These are phyloP conservation scores for Strix aluco DNA, from an alignment of 2,113 vertebrate genomes.

Conservation along the genomic window DNA sequence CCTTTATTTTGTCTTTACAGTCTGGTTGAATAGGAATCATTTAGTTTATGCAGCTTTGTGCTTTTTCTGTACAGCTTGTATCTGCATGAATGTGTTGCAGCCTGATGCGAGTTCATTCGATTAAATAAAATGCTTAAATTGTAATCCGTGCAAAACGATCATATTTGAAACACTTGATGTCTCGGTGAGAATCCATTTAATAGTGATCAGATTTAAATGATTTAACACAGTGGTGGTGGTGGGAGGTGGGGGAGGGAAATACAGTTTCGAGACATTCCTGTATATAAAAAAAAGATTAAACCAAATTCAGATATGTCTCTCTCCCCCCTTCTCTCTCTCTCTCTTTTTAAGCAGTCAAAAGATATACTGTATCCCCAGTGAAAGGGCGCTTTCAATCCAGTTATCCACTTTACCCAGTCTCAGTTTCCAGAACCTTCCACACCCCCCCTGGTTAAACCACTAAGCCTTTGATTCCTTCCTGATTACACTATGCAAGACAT, in stretches of 20 bases:
- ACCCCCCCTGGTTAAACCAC: slow-evolving; percentile 69
- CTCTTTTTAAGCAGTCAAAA: slow-evolving; percentile 22
- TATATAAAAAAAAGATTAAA: slow-evolving; percentile 73
- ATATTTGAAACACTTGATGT: slow-evolving; percentile 72
- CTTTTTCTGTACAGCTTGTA: slow-evolving; percentile 56
- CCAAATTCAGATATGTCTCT: slow-evolving; percentile 73
- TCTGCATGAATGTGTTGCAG: slow-evolving; percentile 64
- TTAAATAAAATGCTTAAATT: slow-evolving; percentile 72
- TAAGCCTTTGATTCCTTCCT: slow-evolving; percentile 78
- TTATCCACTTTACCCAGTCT: slow-evolving; percentile 57
- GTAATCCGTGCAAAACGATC: slow-evolving; percentile 71
- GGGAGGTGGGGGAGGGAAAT: slow-evolving; percentile 54
- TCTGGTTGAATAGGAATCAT: slow-evolving; percentile 58
- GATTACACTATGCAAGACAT: slow-evolving; percentile 78
- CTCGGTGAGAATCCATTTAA: slow-evolving; percentile 70
- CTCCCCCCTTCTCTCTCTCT: background rate
- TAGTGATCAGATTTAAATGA: slow-evolving; percentile 72
- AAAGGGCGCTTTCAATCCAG: slow-evolving; percentile 68
- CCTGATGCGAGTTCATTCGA: slow-evolving; percentile 62
- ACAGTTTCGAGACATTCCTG: slow-evolving; percentile 56
- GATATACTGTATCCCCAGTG: slow-evolving; percentile 65
- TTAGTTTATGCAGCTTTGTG: slow-evolving; percentile 48
- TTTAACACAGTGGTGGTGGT: slow-evolving; percentile 54
- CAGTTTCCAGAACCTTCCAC: slow-evolving; percentile 79
- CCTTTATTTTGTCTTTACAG: slow-evolving; percentile 66